Conservation (phyloP, 2,113 vertebrate species). For the Colaptes auratus region DNA sequence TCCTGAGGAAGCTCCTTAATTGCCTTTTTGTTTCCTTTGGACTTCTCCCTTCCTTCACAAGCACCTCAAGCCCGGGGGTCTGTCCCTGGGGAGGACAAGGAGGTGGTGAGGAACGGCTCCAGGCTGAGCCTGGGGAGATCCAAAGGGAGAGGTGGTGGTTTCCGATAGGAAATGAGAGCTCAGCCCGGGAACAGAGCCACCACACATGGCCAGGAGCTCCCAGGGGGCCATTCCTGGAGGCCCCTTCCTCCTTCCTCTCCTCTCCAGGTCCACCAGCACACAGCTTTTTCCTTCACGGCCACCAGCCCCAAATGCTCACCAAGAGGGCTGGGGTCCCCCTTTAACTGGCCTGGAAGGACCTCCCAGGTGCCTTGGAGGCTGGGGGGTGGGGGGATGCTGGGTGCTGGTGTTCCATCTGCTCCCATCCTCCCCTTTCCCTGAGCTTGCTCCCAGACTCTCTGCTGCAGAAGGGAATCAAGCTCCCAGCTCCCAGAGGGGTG, state of each 20-base stretch:
- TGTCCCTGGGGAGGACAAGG: no score
- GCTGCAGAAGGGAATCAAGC: background rate
- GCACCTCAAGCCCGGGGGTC: rapidly evolving
- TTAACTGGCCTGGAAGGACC: rapidly evolving
- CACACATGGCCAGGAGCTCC: background rate
- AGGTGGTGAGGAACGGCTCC: no score
- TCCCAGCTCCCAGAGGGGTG: rapidly evolving
- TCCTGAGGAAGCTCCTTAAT: background rate
- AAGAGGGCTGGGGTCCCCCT: background rate
- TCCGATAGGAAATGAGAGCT: background rate
- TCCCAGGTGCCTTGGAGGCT: background rate
- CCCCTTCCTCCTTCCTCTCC: background rate
- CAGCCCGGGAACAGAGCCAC: background rate
- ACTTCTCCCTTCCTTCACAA: background rate
- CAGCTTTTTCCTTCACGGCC: background rate
- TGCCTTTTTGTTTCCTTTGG: background rate
- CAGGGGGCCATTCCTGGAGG: rapidly evolving
- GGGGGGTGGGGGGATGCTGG: rapidly evolving
- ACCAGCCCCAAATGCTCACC: background rate
- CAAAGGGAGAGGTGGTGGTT: background rate
- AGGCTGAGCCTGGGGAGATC: no score
- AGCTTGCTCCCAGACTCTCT: no score
- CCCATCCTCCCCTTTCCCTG: background rate
- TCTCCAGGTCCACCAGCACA: background rate
- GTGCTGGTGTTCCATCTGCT: background rate